phyloP scores from a whole-genome alignment of 2,113 vertebrate species.

The Budorcas taxicolor region DNA sequence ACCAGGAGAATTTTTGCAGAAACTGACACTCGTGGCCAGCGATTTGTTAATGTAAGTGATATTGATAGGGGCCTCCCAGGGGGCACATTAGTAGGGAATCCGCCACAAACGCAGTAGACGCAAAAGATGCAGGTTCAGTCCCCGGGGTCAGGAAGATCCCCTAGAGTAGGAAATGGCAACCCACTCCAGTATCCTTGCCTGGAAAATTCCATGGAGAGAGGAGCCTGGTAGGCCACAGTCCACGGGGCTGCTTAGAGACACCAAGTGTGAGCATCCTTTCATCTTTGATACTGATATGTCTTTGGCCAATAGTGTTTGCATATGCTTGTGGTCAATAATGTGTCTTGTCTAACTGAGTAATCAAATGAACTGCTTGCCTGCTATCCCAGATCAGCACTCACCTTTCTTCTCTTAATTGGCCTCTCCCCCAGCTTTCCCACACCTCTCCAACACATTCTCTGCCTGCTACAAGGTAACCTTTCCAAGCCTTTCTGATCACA shows the following conservation, averaged over 20 bases:
- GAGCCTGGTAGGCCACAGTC: not conserved
- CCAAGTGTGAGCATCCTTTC: not conserved
- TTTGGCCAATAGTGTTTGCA: not conserved
- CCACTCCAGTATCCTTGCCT: not conserved
- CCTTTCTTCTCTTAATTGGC: not conserved
- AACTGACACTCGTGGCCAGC: not conserved
- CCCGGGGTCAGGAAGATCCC: not conserved
- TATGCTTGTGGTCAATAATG: not conserved
- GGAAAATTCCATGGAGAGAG: not conserved
- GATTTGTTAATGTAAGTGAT: not conserved
- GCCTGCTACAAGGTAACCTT: not conserved
- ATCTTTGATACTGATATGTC: not conserved
- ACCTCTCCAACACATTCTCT: not conserved
- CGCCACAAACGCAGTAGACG: fast-evolving
- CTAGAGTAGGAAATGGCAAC: not conserved
- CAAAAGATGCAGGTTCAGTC: not conserved
- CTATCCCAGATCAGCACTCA: not conserved
- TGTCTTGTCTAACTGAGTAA: not conserved
- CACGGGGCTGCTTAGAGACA: not conserved
- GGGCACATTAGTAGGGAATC: not conserved
- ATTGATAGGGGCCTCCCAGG: not conserved
- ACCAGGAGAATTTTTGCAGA: not conserved
- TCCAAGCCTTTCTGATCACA: not conserved
- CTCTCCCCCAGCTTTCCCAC: not conserved
- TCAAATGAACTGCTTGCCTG: not conserved